Conservation (phyloP, 2,797 vertebrate genomes). For the Acestrorhynchus altus region DNA sequence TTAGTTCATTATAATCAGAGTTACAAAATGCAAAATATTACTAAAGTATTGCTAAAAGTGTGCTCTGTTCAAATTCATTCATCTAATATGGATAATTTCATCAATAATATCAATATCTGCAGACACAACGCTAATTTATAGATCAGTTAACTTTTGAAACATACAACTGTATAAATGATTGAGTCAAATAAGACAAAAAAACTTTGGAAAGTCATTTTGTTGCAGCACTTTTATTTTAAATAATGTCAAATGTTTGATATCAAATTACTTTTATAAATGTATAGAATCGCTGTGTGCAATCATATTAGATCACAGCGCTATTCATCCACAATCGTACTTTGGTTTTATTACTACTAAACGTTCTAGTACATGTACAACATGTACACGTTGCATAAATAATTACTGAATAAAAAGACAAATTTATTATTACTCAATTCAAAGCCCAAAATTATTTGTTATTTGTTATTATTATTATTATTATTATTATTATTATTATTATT, state of each 20-base stretch:
- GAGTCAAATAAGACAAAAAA: background rate
- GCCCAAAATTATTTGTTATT: background rate
- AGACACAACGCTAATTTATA: background rate
- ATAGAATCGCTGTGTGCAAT: too few species aligned
- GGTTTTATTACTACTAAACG: too few species aligned
- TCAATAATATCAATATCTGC: background rate
- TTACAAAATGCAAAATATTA: too few species aligned
- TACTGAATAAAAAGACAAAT: background rate
- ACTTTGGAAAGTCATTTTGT: slow-evolving; percentile 8
- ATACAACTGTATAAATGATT: background rate
- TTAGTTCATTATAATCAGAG: too few species aligned
- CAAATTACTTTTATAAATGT: background rate
- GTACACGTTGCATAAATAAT: background rate
- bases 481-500: too few species aligned
- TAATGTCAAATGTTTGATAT: background rate
- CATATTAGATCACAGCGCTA: too few species aligned
- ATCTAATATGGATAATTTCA: background rate
- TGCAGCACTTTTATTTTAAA: background rate
- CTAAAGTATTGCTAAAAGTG: too few species aligned
- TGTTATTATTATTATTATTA: too few species aligned
- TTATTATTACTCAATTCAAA: background rate
- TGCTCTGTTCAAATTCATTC: too few species aligned
- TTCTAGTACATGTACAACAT: background rate
- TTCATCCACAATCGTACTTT: background rate
- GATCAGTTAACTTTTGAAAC: background rate